Base-by-base conservation (phyloP, 2,113 vertebrate species). In the Fukomys damarensis region DNA sequence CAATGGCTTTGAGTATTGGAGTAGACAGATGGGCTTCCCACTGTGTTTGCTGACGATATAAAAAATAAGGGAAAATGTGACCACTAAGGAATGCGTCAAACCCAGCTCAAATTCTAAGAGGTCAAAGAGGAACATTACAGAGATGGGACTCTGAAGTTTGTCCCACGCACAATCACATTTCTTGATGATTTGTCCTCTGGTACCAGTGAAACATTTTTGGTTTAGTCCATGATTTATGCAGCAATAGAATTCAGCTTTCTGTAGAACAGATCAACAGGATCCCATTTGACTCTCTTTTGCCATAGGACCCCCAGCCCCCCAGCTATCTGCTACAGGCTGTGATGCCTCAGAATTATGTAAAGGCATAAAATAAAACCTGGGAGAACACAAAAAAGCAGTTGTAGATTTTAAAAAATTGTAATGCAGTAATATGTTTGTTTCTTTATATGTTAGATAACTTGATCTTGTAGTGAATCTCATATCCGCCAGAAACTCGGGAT, bases 111-210 rank as follows among this genome's bases (percentile, higher is more conserved):
- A 38, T 30, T 43, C 9, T 6, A 22, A 22, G 59, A 52, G 13
- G 56, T 70, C 6, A 0, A 24, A 38, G 74, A 32, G 76, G 76
- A 52, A 32, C 76, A 11, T 35, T 35, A 35, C 9, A 35, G 76
- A 35, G 72, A 2, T 0, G 52, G 79, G 22, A 2, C 19, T 32
- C 76, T 0, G 1, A 41, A 6, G 56, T 22, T 2, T 0, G 0
- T 11, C 8, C 63, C 43, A 6, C 26, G 32, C 59, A 6, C 58
- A 46, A 14, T 26, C 26, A 11, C 0, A 0, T n/a, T 35, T 49
- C 70, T n/a, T 38, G 20, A 43, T 1, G 14, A 17, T 19, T 79
- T 63, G 7, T 28, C n/a, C 52, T 61, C 70, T 19, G 41, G 32
- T 83, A 26, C 1, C 2, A 65, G 61, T 19, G 12, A 43, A 79